These are phyloP conservation scores for Tenodera sinensis DNA, from an alignment of 2,888 invertebrate genomes.

Conservation along the genomic window DNA sequence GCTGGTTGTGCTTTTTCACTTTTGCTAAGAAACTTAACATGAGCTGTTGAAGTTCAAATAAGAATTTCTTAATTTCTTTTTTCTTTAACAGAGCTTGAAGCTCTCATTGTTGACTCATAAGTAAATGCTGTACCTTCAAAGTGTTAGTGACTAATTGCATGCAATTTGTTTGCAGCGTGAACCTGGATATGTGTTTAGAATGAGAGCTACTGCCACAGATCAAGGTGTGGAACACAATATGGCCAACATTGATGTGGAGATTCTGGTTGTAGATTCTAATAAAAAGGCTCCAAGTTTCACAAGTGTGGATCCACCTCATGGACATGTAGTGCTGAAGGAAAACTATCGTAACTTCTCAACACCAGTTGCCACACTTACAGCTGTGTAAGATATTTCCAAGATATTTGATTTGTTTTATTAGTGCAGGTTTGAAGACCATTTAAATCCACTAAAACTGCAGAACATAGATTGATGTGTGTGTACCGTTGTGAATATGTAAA, in stretches of 20 bases:
- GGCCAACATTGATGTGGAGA: slow-evolving; percentile 73
- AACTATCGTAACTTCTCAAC: slow-evolving; percentile 36
- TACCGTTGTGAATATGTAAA: no score
- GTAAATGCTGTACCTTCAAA: no score
- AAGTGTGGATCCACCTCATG: slow-evolving; percentile 40
- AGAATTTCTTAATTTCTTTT: no score
- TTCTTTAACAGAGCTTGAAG: no score
- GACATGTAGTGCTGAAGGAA: not conserved
- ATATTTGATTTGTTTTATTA: no score
- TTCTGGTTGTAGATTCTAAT: slow-evolving; percentile 82
- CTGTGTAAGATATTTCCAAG: slow-evolving; percentile 54
- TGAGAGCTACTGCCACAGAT: slow-evolving; percentile 75
- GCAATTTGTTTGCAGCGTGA: slow-evolving; percentile 19
- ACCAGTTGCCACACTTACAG: slow-evolving; percentile 67
- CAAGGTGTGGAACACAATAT: slow-evolving; percentile 63
- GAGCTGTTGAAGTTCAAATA: no score
- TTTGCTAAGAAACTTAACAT: no score
- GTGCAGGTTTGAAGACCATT: not conserved
- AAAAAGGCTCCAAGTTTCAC: slow-evolving; percentile 78
- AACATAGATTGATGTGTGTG: no score
- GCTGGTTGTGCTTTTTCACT: no score
- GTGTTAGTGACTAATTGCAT: no score
- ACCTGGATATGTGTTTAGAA: slow-evolving; percentile 49
- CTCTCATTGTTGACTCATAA: no score
- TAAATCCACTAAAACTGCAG: no score